phyloP scores from a whole-genome alignment of 2,888 invertebrate species.

The Orthosia gothica region DNA sequence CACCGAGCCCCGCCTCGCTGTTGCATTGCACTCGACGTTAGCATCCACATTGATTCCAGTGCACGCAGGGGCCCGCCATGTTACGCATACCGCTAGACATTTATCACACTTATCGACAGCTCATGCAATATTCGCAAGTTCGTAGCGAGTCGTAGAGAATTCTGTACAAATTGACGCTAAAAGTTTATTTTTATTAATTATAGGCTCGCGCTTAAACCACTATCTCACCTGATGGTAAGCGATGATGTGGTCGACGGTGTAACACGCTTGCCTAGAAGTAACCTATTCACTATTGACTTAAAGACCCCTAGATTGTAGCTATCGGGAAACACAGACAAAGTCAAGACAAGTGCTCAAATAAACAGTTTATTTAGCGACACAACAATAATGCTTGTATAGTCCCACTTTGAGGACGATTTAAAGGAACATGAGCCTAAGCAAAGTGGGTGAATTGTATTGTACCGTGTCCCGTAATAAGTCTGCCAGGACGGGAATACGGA shows the following conservation, averaged over 20 bases:
- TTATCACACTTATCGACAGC: neutral
- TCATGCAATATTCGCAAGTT: slow-evolving; percentile 26
- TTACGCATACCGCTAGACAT: slow-evolving; percentile 2
- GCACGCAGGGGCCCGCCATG: slow-evolving; percentile 20
- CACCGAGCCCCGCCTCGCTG: neutral
- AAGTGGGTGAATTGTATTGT: neutral
- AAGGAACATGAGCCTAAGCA: neutral
- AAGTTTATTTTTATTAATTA: too few species aligned
- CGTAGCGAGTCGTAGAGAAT: neutral
- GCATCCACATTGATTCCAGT: slow-evolving; percentile 17
- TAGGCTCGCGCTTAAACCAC: too few species aligned
- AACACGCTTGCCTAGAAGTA: too few species aligned
- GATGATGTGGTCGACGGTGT: too few species aligned
- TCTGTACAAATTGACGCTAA: neutral
- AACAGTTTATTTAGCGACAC: neutral
- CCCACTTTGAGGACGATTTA: neutral
- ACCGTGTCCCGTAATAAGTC: too few species aligned
- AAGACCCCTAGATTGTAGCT: too few species aligned
- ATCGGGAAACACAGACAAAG: too few species aligned
- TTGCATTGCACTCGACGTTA: slow-evolving; percentile 1
- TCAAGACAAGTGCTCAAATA: neutral
- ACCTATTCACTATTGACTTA: too few species aligned
- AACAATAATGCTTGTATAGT: neutral
- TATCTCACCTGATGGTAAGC: too few species aligned
- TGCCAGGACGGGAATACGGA: neutral